Base-by-base conservation (phyloP, 1,140 invertebrate species). In the Bathynomus jamesi region DNA sequence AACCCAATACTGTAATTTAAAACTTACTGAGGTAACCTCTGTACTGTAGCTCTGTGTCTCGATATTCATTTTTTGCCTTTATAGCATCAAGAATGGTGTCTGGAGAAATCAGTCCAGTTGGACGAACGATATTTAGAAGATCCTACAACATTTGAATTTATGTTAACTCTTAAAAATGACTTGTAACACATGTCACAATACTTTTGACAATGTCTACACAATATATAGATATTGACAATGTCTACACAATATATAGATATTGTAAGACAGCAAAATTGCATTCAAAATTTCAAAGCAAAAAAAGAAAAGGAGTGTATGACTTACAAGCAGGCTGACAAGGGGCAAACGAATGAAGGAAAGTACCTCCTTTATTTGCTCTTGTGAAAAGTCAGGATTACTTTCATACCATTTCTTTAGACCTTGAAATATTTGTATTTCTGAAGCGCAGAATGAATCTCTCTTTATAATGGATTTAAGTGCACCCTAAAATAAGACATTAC, bases 71-170 rank as follows among this genome's bases (percentile, higher is more conserved):
- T 78, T 90, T 87, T 76, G 90, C 87, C 78, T 93, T 88, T 74
- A 99, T 96, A 25, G 95, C 96, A 85, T 99, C 96, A 13, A 99
- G 86, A 70, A 99, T 89, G 78, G 88, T 87, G 83, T 98, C 94
- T 1, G 95, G 87, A 30, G 90, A 89, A 31, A 99, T 88, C 13
- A 98, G 86, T 40, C 87, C 86, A 28, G 92, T 91, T 3, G 91
- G 90, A 62, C 96, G 84, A 2, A 99, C 95, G 67, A 90, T 87
- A 67, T 90, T 91, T 62, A 98, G 83, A 72, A 99, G 83, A 80
- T 98, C 93, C 67, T 90, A 87, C 27, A 96, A 84, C 13, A 53
- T 40, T 8, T 40, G 17, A 8, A 40, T 40, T 8, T 40, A 40
- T 40, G n/a, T n/a, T n/a, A n/a, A n/a, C n/a, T n/a, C n/a, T n/a